Evolutionary conservation across 2,113 vertebrate genomes (phyloP), one percentile per base, ranked within the genome.

Genomic region (Catharus bicknelli): DNA sequence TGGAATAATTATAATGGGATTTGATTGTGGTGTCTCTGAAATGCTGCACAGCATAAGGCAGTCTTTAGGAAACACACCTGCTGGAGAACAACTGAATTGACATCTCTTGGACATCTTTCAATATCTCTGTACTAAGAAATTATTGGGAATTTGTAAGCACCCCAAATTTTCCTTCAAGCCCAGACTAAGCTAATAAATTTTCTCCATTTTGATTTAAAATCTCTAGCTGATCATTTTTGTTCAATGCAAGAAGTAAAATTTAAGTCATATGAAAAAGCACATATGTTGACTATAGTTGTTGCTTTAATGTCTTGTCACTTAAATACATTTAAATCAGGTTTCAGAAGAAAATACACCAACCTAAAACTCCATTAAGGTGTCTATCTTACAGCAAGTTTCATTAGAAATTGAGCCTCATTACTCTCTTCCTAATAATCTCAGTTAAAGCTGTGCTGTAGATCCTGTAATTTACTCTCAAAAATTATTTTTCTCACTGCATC

Each of bases 401-500:
- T 67, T 85, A 86, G 38, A 51, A 80, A 30, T 74, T 80, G 11
- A 88, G 2, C 11, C 15, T 86, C 34, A 18, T 85, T 73, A 43
- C 7, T 80, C 2, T 69, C 7, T 80, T 83, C 50, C 11, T 73
- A 80, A 51, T 79, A 85, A 63, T 58, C 55, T 88, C 48, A 36
- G 48, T 63, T 63, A 70, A 83, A 90, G 19, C 40, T 86, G 13
- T 43, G 10, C 10, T 70, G 57, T 58, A 78, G n/a, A 43, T 51
- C 13, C 14, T 68, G 5, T 68, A 55, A 45, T 47, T 47, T 78
- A 47, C 8, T 36, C 23, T 86, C 6, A 13, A 38, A 94, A 89
- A 47, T 13, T 0, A 25, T 22, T n/a, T 64, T 19, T 4, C 3
- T 8, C 34, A 16, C 11, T 73, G 2, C 9, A 48, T 51, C 42